These are phyloP conservation scores for Lithobates pipiens DNA, from an alignment of 2,797 vertebrate genomes.

Conservation along the genomic window DNA sequence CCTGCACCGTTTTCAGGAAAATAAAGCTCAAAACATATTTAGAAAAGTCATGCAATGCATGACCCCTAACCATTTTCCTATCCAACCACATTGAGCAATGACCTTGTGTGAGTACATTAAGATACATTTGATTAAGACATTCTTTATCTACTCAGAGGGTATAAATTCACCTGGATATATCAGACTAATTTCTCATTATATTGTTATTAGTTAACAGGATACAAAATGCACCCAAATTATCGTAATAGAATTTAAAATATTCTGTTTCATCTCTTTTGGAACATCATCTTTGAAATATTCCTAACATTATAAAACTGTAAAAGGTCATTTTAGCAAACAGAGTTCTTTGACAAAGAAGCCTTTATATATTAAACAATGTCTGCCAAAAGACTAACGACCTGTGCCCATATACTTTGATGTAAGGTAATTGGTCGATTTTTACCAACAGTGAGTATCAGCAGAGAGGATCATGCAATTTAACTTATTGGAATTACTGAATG, in stretches of 20 bases:
- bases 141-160: too few relatives aligned
- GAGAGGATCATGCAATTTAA: slow-evolving; percentile 64
- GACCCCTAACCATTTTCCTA: too few relatives aligned
- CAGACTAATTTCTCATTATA: not conserved
- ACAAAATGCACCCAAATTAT: slow-evolving; percentile 19
- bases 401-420: slow-evolving; percentile 61
- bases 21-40: too few relatives aligned
- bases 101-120: too few relatives aligned
- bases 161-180: not conserved
- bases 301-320: slow-evolving; percentile 26
- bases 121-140: too few relatives aligned
- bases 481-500: slow-evolving; percentile 55
- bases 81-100: too few relatives aligned
- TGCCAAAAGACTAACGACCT: slow-evolving; percentile 61
- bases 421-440: slow-evolving; percentile 64
- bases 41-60: too few relatives aligned
- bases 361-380: slow-evolving; percentile 59
- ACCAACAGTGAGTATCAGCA: slow-evolving; percentile 59
- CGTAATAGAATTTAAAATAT: slow-evolving; percentile 6
- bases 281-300: slow-evolving; percentile 37
- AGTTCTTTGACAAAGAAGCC: slow-evolving; percentile 60
- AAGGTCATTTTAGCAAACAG: slow-evolving; percentile 48
- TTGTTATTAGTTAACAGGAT: slow-evolving; percentile 37
- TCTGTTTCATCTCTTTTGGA: slow-evolving; percentile 46
- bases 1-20: too few relatives aligned